Conservation (phyloP, 2,888 invertebrate species). For the Hanleya hanleyi region DNA sequence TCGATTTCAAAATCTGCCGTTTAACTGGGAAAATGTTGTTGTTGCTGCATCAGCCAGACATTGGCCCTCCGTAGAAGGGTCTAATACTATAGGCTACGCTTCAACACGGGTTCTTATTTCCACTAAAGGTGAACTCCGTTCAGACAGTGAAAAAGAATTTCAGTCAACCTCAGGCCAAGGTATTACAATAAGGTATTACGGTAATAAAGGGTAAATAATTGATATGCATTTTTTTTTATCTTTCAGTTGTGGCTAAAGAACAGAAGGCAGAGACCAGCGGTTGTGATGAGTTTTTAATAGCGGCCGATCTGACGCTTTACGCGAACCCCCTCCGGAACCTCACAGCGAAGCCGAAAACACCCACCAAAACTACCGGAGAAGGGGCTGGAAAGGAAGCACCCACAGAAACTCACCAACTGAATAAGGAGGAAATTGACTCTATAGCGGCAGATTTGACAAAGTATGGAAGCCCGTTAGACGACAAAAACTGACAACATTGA, state of each 20-base stretch:
- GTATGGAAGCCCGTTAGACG: constrained; percentile 45
- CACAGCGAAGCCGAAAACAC: neutral
- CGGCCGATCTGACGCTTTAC: constrained; percentile 57
- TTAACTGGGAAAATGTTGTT: no score
- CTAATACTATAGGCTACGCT: no score
- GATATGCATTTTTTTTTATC: neutral
- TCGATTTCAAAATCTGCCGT: no score
- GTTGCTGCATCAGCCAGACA: no score
- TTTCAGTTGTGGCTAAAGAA: neutral
- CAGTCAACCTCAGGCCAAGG: no score
- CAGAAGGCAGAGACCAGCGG: neutral
- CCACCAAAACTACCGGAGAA: neutral
- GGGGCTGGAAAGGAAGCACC: neutral
- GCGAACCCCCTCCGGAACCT: constrained; percentile 50
- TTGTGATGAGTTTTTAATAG: constrained; percentile 49
- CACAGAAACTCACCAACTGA: neutral
- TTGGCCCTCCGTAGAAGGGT: no score
- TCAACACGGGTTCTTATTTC: no score
- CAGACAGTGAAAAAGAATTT: no score
- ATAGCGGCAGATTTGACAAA: constrained; percentile 47
- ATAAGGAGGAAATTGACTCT: constrained; percentile 19
- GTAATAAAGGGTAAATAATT: no score
- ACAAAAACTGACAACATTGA: constrained; percentile 18
- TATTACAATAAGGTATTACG: no score
- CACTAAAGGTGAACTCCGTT: no score